These are phyloP conservation scores for Melanotus villosus DNA, from an alignment of 2,888 invertebrate species.

Conservation along the genomic window DNA sequence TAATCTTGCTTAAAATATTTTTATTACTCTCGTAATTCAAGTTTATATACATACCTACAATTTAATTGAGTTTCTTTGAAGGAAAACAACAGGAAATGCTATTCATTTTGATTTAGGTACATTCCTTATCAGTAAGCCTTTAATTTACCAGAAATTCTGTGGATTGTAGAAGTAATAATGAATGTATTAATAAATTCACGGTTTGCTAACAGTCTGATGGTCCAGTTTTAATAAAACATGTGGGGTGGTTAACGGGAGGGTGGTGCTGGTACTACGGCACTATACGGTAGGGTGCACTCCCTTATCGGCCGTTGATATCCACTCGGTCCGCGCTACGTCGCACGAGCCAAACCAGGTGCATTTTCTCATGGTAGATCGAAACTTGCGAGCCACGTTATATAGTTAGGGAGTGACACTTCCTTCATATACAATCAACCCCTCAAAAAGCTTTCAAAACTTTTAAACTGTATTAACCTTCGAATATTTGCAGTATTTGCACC, in stretches of 20 bases:
- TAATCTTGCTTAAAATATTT: too few species aligned
- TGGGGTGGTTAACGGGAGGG: slow-evolving; percentile 49
- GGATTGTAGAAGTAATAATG: too few species aligned
- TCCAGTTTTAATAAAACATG: slow-evolving; percentile 47
- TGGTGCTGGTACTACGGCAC: slow-evolving; percentile 48
- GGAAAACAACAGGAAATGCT: too few species aligned
- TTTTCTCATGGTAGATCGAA: slow-evolving; percentile 42
- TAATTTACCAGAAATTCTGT: too few species aligned
- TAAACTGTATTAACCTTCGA: too few species aligned
- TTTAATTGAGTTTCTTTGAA: too few species aligned
- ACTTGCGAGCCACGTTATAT: not conserved
- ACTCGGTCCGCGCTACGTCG: slow-evolving; percentile 41
- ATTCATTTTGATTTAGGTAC: too few species aligned
- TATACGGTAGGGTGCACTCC: slow-evolving; percentile 52
- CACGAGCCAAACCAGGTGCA: slow-evolving; percentile 54
- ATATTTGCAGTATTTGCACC: too few species aligned
- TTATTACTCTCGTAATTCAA: too few species aligned
- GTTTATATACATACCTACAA: too few species aligned
- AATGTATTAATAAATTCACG: not conserved
- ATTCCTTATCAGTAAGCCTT: too few species aligned
- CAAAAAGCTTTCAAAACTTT: slow-evolving; percentile 1
- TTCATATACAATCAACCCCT: not conserved
- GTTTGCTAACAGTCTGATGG: slow-evolving; percentile 28
- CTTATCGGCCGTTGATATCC: slow-evolving; percentile 52
- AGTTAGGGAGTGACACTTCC: too few species aligned